A percentile compares a stretch with the other conserved stretches of the same genome.
phyloP scores from a whole-genome alignment of 2,888 invertebrate species.

The Eristalinus sepulchralis region DNA sequence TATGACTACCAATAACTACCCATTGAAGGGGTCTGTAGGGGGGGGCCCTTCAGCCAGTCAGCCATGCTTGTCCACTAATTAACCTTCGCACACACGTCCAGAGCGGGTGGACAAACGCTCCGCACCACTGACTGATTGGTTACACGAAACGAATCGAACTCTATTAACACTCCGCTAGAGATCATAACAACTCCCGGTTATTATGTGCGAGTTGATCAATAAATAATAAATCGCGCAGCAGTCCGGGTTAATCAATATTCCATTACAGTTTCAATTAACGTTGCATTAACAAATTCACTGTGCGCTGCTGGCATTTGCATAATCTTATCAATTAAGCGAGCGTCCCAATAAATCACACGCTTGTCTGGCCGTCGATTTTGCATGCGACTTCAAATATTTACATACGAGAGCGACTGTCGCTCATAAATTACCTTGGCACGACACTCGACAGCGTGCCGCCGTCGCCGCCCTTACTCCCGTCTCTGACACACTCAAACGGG shows the following conservation, averaged over 20 bases:
- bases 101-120: neutral
- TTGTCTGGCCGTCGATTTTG: neutral
- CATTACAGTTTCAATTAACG: conserved; percentile 38
- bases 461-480: neutral
- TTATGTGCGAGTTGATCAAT: conserved; percentile 7
- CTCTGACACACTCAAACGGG: neutral
- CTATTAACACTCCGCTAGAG: neutral
- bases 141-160: neutral
- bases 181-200: neutral
- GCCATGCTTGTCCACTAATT: neutral
- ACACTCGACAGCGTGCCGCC: neutral
- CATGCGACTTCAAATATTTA: conserved; percentile 10
- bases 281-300: conserved; percentile 31
- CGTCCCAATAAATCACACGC: conserved; percentile 32
- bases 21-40: neutral
- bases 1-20: neutral
- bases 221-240: conserved; percentile 5
- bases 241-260: conserved; percentile 14
- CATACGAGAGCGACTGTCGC: neutral
- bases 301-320: conserved; percentile 22
- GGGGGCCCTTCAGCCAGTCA: no score
- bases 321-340: conserved; percentile 40
- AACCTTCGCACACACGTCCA: neutral
- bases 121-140: neutral
- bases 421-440: conserved; percentile 19